Evolutionary conservation across 2,888 invertebrate species (phyloP), one percentile per base, ranked within the genome.

Genomic region (Leistus spinibarbis): DNA sequence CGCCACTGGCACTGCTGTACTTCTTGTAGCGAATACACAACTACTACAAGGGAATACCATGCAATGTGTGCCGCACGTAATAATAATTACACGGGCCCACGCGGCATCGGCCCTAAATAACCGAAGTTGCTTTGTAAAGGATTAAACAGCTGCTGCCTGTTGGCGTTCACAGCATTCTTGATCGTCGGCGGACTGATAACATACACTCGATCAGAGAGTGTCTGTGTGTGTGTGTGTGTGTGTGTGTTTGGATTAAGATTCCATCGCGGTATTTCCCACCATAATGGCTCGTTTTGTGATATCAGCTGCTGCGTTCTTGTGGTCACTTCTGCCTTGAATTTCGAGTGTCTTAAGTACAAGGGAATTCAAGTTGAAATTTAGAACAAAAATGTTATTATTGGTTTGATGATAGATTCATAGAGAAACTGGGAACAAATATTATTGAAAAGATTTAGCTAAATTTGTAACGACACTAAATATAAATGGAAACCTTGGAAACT

Each of bases 1-100:
- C 81, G 80, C 79, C 78, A 73, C 75, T 73, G 78, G 77, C 77
- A n/a, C n/a, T n/a, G n/a, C n/a, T n/a, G n/a, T 79, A 79, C 79
- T 79, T 79, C 77, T 76, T 69, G 77, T 78, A 76, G 76, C 80
- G 77, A 78, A 77, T 69, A 76, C 77, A 79, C 79, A n/a, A n/a
- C n/a, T n/a, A n/a, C n/a, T n/a, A n/a, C n/a, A n/a, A 62, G 2
- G n/a, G n/a, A 60, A 60, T 19, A 63, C 22, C 20, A 7, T 64
- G 19, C 17, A 60, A 10, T 16, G 60, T 9, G 57, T 16, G 57
- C 4, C 5, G 27, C 40, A 4, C 13, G 7, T 7, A 40, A 77
- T 76, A 81, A 81, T 81, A 81, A 81, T 80, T 81, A 64, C 24
- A 24, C 13, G 23, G 40, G 72, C 72, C 72, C 72, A 72, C 72